These are phyloP conservation scores for Tetrapedia diversipes DNA, from an alignment of 2,888 invertebrate genomes.

Conservation along the genomic window DNA sequence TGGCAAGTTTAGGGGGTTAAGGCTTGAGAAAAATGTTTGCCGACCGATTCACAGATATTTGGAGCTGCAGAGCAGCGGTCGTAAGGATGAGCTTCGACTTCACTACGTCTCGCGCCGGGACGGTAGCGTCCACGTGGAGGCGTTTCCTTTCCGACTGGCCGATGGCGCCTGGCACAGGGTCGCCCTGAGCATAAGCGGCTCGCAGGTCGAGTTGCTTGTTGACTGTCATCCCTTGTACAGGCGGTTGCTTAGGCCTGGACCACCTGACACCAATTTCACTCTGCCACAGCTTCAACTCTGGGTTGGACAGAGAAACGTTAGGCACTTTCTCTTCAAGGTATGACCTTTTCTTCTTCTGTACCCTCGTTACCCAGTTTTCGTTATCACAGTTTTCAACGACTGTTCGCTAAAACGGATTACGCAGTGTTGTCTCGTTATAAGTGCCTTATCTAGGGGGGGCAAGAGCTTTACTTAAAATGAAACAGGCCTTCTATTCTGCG, in stretches of 20 bases:
- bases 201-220: conserved; percentile 92
- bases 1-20: too few species aligned
- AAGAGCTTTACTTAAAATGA: too few species aligned
- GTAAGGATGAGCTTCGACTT: conserved; percentile 93
- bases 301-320: conserved; percentile 94
- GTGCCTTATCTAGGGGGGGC: too few species aligned
- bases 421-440: too few species aligned
- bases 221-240: conserved; percentile 94
- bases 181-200: conserved; percentile 92
- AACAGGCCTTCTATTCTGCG: too few species aligned
- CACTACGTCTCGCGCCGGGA: conserved; percentile 90
- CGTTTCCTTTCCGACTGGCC: conserved; percentile 93
- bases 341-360: neutral
- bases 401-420: too few species aligned
- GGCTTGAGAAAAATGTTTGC: neutral
- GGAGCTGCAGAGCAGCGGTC: conserved; percentile 95
- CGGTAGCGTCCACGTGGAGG: conserved; percentile 89
- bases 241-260: conserved; percentile 88
- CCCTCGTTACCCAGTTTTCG: neutral
- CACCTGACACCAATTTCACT: conserved; percentile 90
- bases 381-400: too few species aligned
- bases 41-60: conserved; percentile 87
- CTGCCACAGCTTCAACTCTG: conserved; percentile 90
- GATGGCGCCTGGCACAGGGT: conserved; percentile 95
- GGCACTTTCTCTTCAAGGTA: conserved; percentile 95